phyloP scores from a whole-genome alignment of 1,140 invertebrate genomes.

The Zaprionus ghesquierei region DNA sequence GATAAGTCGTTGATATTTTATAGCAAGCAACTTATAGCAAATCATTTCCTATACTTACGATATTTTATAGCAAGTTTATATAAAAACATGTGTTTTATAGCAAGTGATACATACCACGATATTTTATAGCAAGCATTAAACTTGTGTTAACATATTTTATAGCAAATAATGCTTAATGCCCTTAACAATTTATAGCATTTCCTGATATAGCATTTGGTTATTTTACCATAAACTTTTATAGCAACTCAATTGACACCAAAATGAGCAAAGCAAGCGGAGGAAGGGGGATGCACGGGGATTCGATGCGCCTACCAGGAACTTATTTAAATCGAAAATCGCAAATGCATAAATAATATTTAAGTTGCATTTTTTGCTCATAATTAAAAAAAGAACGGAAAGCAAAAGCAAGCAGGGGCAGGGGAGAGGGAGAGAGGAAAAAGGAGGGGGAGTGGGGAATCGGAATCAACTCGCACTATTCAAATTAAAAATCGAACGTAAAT shows the following conservation, averaged over 20 bases:
- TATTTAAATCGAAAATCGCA: constrained; percentile 75
- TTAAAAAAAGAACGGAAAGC: constrained; percentile 55
- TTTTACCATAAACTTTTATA: no score
- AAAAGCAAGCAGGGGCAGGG: background rate
- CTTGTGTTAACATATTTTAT: background rate
- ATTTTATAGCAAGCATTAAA: no score
- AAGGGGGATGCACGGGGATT: background rate
- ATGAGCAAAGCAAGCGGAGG: background rate
- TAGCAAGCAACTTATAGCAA: no score
- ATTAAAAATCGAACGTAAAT: constrained; percentile 82
- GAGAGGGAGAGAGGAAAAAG: background rate
- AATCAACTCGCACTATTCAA: constrained; percentile 62
- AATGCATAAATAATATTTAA: constrained; percentile 79
- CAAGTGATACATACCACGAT: no score
- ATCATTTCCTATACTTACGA: no score
- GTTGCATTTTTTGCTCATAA: constrained; percentile 71
- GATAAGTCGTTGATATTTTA: no score
- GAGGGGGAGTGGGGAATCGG: background rate
- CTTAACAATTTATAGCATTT: background rate
- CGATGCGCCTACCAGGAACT: constrained; percentile 38
- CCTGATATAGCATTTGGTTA: no score
- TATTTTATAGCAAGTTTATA: no score
- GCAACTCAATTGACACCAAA: background rate
- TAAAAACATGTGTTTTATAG: no score
- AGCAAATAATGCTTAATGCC: background rate